These are phyloP conservation scores for Aythya baeri DNA, from an alignment of 2,113 vertebrate genomes.

Conservation along the genomic window DNA sequence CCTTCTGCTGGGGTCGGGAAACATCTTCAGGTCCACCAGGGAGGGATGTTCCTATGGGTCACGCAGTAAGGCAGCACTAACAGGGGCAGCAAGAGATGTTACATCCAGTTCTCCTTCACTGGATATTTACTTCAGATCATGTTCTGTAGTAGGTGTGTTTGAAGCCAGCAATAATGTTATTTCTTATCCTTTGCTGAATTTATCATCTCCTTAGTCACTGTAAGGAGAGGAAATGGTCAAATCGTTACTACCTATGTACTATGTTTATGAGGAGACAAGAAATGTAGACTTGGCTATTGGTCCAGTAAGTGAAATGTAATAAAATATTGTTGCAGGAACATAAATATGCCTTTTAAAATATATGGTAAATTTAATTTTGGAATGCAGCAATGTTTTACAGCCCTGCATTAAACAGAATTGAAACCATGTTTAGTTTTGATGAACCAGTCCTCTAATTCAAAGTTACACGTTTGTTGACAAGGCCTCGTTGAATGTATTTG, in stretches of 20 bases:
- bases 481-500: background rate
- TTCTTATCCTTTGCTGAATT: background rate
- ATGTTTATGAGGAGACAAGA: background rate
- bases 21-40: background rate
- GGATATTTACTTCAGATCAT: background rate
- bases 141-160: background rate
- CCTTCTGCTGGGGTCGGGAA: background rate
- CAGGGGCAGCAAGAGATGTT: rapidly evolving
- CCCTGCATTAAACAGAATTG: background rate
- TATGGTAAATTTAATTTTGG: background rate
- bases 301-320: background rate
- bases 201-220: background rate
- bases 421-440: background rate
- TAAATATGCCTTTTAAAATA: background rate
- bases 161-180: background rate
- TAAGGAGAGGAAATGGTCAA: background rate
- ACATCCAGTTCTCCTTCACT: background rate
- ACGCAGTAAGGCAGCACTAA: background rate
- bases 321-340: background rate
- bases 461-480: background rate
- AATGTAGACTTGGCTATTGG: background rate
- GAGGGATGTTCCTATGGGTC: background rate
- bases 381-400: background rate
- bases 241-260: background rate
- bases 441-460: background rate